phyloP scores from a whole-genome alignment of 2,888 invertebrate genomes.

The Catocala sponsa region DNA sequence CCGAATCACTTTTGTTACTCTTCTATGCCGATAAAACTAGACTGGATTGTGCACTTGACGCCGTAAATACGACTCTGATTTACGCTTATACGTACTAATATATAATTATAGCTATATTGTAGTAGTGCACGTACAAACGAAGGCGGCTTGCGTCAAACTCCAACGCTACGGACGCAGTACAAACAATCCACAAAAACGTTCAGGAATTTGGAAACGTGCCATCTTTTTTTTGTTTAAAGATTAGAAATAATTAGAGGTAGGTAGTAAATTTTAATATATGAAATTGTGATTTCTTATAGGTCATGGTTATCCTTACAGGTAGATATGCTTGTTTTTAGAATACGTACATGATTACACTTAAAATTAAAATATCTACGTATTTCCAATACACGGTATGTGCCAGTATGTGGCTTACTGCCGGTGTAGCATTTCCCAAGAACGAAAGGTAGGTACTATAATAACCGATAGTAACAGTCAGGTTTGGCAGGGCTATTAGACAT shows the following conservation, averaged over 20 bases:
- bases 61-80: constrained; percentile 18
- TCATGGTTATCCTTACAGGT: constrained; percentile 35
- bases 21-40: constrained; percentile 28
- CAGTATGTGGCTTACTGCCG: no score
- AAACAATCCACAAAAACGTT: constrained; percentile 79
- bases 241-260: constrained; percentile 53
- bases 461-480: no score
- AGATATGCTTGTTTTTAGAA: no score
- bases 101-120: constrained; percentile 23
- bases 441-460: no score
- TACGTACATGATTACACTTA: no score
- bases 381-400: no score
- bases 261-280: constrained; percentile 43
- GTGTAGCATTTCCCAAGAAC: no score
- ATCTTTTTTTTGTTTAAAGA: constrained; percentile 62
- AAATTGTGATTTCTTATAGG: constrained; percentile 37
- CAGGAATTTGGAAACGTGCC: constrained; percentile 81
- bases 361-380: no score
- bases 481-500: no score
- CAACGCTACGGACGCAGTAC: constrained; percentile 67
- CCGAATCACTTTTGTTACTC: constrained; percentile 25
- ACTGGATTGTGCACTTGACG: constrained; percentile 20
- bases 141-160: constrained; percentile 72
- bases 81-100: constrained; percentile 13
- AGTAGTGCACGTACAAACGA: constrained; percentile 43